A percentile compares a stretch with the other conserved stretches of the same genome.
These are phyloP conservation scores for Dipodomys ordii DNA, from an alignment of 2,113 vertebrate species.

Conservation along the genomic window DNA sequence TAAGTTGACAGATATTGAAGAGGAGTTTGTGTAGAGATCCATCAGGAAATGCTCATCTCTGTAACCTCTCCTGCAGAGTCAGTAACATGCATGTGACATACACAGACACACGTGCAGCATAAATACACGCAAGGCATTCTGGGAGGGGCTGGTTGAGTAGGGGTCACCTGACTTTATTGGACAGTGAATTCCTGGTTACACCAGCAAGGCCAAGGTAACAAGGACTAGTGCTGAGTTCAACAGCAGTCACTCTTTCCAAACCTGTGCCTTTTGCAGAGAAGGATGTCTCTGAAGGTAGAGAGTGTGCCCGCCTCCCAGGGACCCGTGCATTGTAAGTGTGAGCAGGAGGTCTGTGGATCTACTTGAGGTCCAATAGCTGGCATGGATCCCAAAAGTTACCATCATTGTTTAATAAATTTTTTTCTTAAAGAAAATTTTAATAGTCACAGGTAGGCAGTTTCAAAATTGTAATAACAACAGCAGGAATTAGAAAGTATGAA, in stretches of 20 bases:
- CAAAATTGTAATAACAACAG: not conserved
- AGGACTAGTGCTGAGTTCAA: not conserved
- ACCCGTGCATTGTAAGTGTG: too few relatives aligned
- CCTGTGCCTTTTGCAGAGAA: not conserved
- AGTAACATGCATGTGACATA: conserved; percentile 68
- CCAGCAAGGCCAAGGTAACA: not conserved
- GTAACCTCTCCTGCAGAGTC: conserved; percentile 28
- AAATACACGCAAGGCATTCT: conserved; percentile 55
- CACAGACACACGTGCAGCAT: conserved; percentile 24
- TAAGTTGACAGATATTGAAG: not conserved
- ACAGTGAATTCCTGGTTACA: not conserved
- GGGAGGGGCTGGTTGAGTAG: not conserved
- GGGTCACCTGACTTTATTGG: not conserved
- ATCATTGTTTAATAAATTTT: not conserved
- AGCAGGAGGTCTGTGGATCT: too few relatives aligned
- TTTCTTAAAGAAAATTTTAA: not conserved
- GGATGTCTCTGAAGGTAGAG: not conserved
- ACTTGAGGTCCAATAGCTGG: not conserved
- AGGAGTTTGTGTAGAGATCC: conserved; percentile 56
- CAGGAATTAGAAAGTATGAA: not conserved
- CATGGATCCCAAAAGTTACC: not conserved
- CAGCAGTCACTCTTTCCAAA: not conserved
- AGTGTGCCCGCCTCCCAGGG: too few relatives aligned
- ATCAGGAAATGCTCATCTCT: conserved; percentile 52
- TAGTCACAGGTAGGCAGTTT: not conserved